Base-by-base conservation (phyloP, 1,140 invertebrate genomes). In the Orchestia grillus region DNA sequence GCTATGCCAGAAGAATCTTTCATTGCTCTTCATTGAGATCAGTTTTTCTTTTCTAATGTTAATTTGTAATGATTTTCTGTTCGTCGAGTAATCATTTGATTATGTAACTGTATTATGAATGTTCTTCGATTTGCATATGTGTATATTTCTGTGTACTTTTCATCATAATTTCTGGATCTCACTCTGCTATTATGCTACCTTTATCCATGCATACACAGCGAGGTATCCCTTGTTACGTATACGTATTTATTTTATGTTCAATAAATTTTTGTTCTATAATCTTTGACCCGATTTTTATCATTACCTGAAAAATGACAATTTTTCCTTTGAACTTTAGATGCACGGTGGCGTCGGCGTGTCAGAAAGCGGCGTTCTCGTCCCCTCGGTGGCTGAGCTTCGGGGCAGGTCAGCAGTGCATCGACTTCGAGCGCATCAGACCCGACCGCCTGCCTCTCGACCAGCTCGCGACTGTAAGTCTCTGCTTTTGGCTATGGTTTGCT, bases 341-440 rank as follows among this genome's bases (percentile, higher is more conserved):
- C 97, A 99, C 99, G 0, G 98, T 99, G 0, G 98, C 99, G 97
- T 98, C 98, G 96, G 98, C 98, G 90, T 99, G 99, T 97, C 98
- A 99, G 97, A 99, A 99, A 97, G 99, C 99, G 88, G 99, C 98
- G 95, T 98, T 98, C 91, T 99, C 98, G 97, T 98, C 99, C 95
- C 99, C 99, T 0, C 98, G 99, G 45, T 99, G 99, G 99, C 97
- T 99, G 43, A 99, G 99, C 0, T 98, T 99, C 96, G 99, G 98
- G 45, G 99, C 98, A 41, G 98, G 99, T 6, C 99, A 99, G 97
- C 99, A 99, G 97, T 99, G 99, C 97, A 99, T 99, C 97, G 99
- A 99, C 97, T 99, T 99, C 97, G 99, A 99, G 97, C 98, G 99
- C 97, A 99, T 99, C 88, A 97, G 98, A 57, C 99, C 99, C 0